Evolutionary conservation across 1,140 invertebrate genomes (phyloP).

Genomic region (Drosophila parvula): DNA sequence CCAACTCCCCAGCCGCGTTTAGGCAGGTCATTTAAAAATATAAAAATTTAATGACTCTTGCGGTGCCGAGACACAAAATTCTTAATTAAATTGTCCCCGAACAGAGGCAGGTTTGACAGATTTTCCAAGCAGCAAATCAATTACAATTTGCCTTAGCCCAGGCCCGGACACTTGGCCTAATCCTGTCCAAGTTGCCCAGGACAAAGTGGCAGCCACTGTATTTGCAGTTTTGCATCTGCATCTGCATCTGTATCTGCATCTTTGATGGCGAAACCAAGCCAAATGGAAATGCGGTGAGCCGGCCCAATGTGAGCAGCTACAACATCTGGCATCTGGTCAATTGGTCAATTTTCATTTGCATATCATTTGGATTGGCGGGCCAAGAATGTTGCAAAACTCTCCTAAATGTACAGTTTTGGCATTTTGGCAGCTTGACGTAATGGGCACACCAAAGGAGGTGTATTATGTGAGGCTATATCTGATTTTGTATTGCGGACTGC

Average conservation of each 20-base stretch:
- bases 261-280: conserved; percentile 68
- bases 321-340: conserved; percentile 61
- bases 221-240: conserved; percentile 24
- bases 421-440: conserved; percentile 71
- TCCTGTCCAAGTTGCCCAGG: conserved; percentile 33
- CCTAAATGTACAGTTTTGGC: conserved; percentile 50
- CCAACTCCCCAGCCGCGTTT: not conserved
- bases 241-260: conserved; percentile 59
- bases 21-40: conserved; percentile 37
- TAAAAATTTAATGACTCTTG: conserved; percentile 59
- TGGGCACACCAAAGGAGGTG: conserved; percentile 43
- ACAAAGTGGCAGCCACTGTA: conserved; percentile 23
- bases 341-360: conserved; percentile 77
- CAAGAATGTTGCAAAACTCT: conserved; percentile 59
- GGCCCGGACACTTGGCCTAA: conserved; percentile 37
- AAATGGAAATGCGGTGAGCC: conserved; percentile 74
- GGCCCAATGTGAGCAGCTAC: conserved; percentile 43
- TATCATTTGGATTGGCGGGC: conserved; percentile 70
- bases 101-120: conserved; percentile 35
- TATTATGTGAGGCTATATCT: not conserved
- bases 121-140: conserved; percentile 52
- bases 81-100: conserved; percentile 66
- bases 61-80: conserved; percentile 32
- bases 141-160: conserved; percentile 58
- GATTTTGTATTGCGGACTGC: not conserved